A percentile compares a stretch with the other conserved stretches of the same genome.
phyloP scores from a whole-genome alignment of 2,113 vertebrate species.

The Bothrops jararaca region DNA sequence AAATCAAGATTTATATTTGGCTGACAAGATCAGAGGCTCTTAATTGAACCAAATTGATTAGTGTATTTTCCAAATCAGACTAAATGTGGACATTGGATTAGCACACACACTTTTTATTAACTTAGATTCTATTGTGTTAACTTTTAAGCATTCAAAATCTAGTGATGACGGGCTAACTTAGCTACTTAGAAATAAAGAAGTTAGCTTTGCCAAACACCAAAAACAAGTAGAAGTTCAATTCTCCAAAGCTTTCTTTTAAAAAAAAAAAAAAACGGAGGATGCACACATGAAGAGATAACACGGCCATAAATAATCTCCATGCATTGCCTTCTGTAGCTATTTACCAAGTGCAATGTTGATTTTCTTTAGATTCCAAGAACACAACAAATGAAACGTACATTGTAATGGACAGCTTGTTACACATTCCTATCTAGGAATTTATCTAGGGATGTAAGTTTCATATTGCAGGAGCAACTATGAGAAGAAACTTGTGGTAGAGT shows the following conservation, averaged over 20 bases:
- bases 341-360: neutral
- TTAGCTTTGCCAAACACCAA: neutral
- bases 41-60: neutral
- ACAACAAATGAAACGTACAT: neutral
- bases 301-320: neutral
- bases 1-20: neutral
- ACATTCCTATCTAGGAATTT: neutral
- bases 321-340: neutral
- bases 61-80: neutral
- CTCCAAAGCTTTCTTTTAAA: neutral
- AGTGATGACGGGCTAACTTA: too few relatives aligned
- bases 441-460: slow-evolving; percentile 7
- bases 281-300: neutral
- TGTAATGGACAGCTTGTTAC: slow-evolving; percentile 13
- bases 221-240: neutral
- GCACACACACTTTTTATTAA: neutral
- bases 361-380: slow-evolving; percentile 1
- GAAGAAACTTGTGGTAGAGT: neutral
- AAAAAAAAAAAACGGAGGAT: neutral
- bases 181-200: neutral
- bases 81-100: neutral
- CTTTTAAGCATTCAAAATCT: neutral
- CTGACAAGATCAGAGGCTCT: neutral
- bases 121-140: neutral
- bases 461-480: neutral